Evolutionary conservation across 2,113 vertebrate species (phyloP).

Genomic region (Pteruthius melanotis): DNA sequence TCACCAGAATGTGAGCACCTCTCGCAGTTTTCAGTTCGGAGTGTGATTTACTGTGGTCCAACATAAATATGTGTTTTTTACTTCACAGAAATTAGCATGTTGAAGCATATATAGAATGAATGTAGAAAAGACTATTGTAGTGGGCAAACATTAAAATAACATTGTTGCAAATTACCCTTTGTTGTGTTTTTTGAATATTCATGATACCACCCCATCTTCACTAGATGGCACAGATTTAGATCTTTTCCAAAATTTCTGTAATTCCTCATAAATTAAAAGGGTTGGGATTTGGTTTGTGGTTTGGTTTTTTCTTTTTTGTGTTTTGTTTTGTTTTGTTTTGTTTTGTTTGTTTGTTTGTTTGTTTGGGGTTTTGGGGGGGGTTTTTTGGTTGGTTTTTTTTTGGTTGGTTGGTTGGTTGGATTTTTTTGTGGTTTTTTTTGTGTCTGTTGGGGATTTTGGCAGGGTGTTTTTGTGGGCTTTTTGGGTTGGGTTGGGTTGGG

Average conservation of each 20-base stretch:
- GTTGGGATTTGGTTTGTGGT: fast-evolving
- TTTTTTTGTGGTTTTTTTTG: fast-evolving
- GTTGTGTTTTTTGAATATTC: not conserved
- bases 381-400: not conserved
- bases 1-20: not conserved
- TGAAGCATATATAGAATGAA: not conserved
- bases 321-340: fast-evolving
- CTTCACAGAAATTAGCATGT: not conserved
- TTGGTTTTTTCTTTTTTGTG: not conserved
- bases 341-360: not conserved
- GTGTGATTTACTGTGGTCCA: not conserved
- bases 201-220: not conserved
- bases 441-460: not conserved
- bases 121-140: not conserved
- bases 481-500: not conserved
- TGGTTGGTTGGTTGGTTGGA: too few species aligned
- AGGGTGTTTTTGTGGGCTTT: not conserved
- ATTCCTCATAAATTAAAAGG: not conserved
- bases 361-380: not conserved
- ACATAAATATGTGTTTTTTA: not conserved
- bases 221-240: not conserved
- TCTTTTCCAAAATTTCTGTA: not conserved
- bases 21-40: not conserved
- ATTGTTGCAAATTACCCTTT: not conserved
- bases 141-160: not conserved